A percentile compares a stretch with the other conserved stretches of the same genome.
These are phyloP conservation scores for Trypoxylus dichotomus DNA, from an alignment of 1,140 invertebrate genomes.

Conservation along the genomic window DNA sequence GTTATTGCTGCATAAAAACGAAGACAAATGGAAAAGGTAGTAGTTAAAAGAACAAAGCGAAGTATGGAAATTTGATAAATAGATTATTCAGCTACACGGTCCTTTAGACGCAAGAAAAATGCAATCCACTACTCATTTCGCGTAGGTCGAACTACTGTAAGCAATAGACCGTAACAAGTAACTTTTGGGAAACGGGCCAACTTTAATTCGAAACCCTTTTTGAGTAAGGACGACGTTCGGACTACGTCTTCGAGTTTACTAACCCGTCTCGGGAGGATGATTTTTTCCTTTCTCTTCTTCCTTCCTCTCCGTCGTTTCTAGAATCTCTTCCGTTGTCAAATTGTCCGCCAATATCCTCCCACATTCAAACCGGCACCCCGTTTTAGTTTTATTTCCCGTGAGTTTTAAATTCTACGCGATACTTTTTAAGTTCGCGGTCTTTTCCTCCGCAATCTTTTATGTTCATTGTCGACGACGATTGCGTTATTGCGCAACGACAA, in stretches of 20 bases:
- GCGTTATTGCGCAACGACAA: not conserved
- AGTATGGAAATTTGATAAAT: too few species aligned
- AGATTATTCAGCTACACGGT: not conserved
- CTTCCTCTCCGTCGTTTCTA: not conserved
- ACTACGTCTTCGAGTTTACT: not conserved
- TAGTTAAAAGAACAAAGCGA: too few species aligned
- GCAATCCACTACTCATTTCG: not conserved
- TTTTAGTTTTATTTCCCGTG: slow-evolving; percentile 19
- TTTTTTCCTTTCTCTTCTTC: not conserved
- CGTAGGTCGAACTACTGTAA: not conserved
- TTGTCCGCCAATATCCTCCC: slow-evolving; percentile 14
- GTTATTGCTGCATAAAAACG: not conserved
- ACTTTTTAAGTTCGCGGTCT: slow-evolving; percentile 13
- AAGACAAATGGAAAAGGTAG: too few species aligned
- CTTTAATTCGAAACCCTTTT: slow-evolving; percentile 9
- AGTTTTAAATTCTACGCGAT: slow-evolving; percentile 20
- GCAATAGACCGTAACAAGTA: not conserved
- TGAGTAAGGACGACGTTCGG: not conserved
- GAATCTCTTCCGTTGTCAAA: not conserved
- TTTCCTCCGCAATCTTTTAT: not conserved
- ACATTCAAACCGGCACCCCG: not conserved
- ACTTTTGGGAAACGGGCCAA: not conserved
- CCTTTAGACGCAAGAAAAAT: not conserved
- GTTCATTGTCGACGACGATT: not conserved
- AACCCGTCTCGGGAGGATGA: not conserved